These are phyloP conservation scores for Lepus americanus DNA, from an alignment of 2,113 vertebrate genomes.

Conservation along the genomic window DNA sequence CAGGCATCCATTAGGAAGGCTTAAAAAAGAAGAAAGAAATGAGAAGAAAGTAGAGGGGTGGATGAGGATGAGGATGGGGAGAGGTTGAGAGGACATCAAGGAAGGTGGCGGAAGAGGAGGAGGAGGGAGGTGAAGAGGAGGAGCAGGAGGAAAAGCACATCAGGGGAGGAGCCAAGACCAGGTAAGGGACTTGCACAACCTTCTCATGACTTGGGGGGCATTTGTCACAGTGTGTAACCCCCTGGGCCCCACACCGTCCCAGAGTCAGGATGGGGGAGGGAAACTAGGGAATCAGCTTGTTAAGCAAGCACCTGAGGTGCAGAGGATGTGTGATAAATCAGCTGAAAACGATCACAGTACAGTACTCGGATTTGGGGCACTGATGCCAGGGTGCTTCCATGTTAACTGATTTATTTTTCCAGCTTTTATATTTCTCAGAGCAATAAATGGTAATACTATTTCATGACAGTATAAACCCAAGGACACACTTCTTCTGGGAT, in stretches of 20 bases:
- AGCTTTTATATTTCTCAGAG: background rate
- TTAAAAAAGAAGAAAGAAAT: background rate
- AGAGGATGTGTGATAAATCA: background rate
- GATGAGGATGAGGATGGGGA: background rate
- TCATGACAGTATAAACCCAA: slow-evolving; percentile 13
- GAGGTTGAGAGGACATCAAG: background rate
- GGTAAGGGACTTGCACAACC: too few relatives aligned
- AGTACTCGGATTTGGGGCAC: background rate
- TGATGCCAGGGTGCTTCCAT: background rate
- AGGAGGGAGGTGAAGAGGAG: background rate
- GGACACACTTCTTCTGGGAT: background rate
- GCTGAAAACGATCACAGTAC: background rate
- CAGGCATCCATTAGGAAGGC: slow-evolving; percentile 37
- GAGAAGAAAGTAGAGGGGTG: background rate
- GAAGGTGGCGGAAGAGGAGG: background rate
- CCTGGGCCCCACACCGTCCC: background rate
- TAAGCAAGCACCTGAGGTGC: background rate
- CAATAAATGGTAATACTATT: background rate
- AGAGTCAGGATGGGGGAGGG: background rate
- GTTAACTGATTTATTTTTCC: slow-evolving; percentile 2
- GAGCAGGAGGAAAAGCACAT: accelerated
- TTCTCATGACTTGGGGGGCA: background rate
- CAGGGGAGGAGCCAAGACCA: too few relatives aligned
- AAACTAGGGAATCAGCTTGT: background rate
- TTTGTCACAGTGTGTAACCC: background rate